A percentile compares a stretch with the other conserved stretches of the same genome.
These are phyloP conservation scores for Neosilurus hyrtlii DNA, from an alignment of 2,797 vertebrate genomes.

Conservation along the genomic window DNA sequence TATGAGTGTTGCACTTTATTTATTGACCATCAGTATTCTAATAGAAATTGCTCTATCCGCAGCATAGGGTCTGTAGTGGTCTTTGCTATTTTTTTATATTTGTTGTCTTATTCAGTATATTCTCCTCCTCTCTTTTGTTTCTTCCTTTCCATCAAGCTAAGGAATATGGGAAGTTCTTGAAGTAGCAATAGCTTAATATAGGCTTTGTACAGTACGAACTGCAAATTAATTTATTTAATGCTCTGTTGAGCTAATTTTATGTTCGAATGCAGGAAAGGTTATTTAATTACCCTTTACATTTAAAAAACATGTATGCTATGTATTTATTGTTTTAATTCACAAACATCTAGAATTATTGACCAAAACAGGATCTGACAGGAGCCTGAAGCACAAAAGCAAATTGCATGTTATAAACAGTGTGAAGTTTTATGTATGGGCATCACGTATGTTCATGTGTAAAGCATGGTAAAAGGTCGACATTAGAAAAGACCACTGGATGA, in stretches of 20 bases:
- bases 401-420: background rate
- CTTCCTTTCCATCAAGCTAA: conserved; percentile 3
- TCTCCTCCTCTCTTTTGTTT: background rate
- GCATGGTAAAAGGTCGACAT: background rate
- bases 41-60: conserved; percentile 24
- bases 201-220: conserved; percentile 63
- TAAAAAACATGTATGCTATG: conserved; percentile 17
- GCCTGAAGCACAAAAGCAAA: background rate
- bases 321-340: conserved; percentile 13
- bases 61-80: conserved; percentile 15
- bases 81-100: conserved; percentile 14
- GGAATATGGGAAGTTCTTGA: conserved; percentile 16
- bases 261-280: conserved; percentile 41
- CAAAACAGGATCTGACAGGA: background rate
- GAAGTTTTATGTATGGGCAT: conserved; percentile 16
- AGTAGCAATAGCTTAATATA: conserved; percentile 12
- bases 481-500: background rate
- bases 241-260: conserved; percentile 57
- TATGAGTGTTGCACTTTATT: conserved; percentile 78
- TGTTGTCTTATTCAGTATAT: conserved; percentile 27
- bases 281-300: conserved; percentile 22
- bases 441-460: conserved; percentile 4
- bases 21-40: conserved; percentile 71
- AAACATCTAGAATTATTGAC: conserved; percentile 4
- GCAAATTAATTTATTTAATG: conserved; percentile 75